A percentile compares a stretch with the other conserved stretches of the same genome.
These are phyloP conservation scores for Gobius niger DNA, from an alignment of 2,113 vertebrate species.

Conservation along the genomic window DNA sequence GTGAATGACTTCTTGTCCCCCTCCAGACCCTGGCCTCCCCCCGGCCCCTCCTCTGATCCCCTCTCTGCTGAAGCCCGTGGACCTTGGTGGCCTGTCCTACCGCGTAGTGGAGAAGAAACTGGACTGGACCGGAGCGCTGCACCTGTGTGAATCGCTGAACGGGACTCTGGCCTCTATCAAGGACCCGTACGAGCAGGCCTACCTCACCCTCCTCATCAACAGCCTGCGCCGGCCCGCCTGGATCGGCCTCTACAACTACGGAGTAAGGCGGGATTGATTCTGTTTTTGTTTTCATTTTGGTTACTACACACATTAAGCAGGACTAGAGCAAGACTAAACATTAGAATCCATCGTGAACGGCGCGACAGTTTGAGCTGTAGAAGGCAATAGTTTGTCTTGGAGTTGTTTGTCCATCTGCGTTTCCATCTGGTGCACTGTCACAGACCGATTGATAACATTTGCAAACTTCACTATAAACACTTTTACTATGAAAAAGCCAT, in stretches of 20 bases:
- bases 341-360: too few relatives aligned
- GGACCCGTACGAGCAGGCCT: conserved; percentile 87
- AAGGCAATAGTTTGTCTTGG: not conserved
- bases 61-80: conserved; percentile 76
- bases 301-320: too few relatives aligned
- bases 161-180: conserved; percentile 81
- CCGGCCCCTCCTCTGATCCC: conserved; percentile 68
- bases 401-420: not conserved
- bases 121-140: conserved; percentile 88
- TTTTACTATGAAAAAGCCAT: not conserved
- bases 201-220: conserved; percentile 85
- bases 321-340: too few relatives aligned
- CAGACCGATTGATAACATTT: not conserved
- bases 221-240: conserved; percentile 83
- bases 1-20: not conserved
- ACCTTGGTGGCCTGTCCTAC: conserved; percentile 87
- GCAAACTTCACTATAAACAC: not conserved
- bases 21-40: conserved; percentile 59
- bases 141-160: conserved; percentile 89
- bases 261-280: conserved; percentile 74
- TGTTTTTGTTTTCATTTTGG: too few relatives aligned
- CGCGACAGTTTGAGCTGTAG: not conserved
- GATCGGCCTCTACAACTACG: conserved; percentile 86
- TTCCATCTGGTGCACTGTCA: not conserved
- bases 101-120: conserved; percentile 87